Percentiles rank a stretch among this genome's conserved stretches.
These are phyloP conservation scores for Scalopus aquaticus DNA, from an alignment of 2,113 vertebrate genomes.

Conservation along the genomic window DNA sequence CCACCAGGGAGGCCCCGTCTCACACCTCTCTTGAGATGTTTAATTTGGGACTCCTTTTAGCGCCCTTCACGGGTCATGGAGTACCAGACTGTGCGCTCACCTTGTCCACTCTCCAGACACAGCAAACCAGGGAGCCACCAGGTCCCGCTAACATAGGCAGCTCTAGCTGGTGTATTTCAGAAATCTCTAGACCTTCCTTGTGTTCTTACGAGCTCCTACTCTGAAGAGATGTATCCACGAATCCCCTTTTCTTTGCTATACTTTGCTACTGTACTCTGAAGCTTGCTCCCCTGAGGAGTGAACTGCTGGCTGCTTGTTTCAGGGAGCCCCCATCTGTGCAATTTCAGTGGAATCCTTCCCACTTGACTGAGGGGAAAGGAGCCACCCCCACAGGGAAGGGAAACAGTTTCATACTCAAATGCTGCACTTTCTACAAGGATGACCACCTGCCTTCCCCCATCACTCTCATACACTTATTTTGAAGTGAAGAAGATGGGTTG, in stretches of 20 bases:
- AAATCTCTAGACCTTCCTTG: background rate
- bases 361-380: background rate
- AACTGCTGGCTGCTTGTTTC: background rate
- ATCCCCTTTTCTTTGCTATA: background rate
- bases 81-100: background rate
- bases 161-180: background rate
- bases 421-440: background rate
- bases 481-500: background rate
- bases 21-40: too few species aligned
- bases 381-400: rapidly evolving
- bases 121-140: background rate
- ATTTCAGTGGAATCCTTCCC: background rate
- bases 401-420: background rate
- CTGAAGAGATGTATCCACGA: background rate
- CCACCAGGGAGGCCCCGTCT: too few species aligned
- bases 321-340: background rate
- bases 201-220: background rate
- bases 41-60: background rate
- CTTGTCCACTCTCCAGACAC: background rate
- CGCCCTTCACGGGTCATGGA: too few species aligned
- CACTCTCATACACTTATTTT: background rate
- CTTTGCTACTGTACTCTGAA: background rate
- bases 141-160: background rate
- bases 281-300: background rate
- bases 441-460: rapidly evolving